Conservation (phyloP, 1,140 invertebrate genomes). For the Harlomillsia oculata region DNA sequence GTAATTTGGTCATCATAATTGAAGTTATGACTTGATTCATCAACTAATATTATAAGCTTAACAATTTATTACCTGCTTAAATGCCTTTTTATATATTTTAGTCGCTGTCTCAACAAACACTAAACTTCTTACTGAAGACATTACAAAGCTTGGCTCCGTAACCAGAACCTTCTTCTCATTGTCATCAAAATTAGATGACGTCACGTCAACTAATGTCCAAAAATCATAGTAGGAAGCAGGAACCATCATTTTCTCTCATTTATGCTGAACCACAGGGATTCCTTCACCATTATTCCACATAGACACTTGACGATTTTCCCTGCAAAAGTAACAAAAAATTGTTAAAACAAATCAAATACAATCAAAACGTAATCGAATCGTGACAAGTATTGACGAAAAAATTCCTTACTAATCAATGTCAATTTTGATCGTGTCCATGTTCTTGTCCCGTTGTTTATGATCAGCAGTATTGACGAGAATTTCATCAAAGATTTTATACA, state of each 20-base stretch:
- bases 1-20: conserved; percentile 89
- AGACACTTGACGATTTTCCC: conserved; percentile 80
- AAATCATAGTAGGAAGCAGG: conserved; percentile 87
- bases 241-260: conserved; percentile 97
- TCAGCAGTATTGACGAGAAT: conserved; percentile 99
- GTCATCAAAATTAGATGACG: conserved; percentile 99
- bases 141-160: conserved; percentile 99
- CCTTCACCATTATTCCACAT: conserved; percentile 98
- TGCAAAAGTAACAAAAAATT: not conserved
- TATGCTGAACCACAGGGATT: conserved; percentile 95
- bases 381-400: not conserved
- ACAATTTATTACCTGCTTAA: conserved; percentile 61
- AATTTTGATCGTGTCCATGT: conserved; percentile 93
- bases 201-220: conserved; percentile 84
- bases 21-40: too few species aligned
- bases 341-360: too few species aligned
- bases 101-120: conserved; percentile 89
- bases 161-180: conserved; percentile 95
- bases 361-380: not conserved
- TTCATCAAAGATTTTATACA: conserved; percentile 99
- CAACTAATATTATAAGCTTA: not conserved
- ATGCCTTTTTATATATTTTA: conserved; percentile 73
- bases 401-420: conserved; percentile 65
- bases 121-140: conserved; percentile 96
- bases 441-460: conserved; percentile 92